phyloP scores from a whole-genome alignment of 2,888 invertebrate species.

The Xestoiulus laeticollis region DNA sequence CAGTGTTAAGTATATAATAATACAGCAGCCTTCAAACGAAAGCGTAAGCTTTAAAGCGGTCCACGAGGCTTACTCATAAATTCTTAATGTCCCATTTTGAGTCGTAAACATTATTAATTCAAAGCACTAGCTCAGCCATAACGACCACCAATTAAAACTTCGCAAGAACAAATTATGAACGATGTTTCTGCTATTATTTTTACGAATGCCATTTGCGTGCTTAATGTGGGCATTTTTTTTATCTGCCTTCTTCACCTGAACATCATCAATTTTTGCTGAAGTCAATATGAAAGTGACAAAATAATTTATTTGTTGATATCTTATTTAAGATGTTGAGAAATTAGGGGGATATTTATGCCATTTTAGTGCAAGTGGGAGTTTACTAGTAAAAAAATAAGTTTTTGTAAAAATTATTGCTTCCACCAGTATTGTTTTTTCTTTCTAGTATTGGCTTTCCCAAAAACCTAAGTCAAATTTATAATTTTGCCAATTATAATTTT shows the following conservation, averaged over 20 bases:
- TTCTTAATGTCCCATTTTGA: slow-evolving; percentile 33
- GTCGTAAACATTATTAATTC: slow-evolving; percentile 37
- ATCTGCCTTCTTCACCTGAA: no score
- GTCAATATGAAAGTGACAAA: not conserved
- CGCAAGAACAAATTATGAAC: slow-evolving; percentile 18
- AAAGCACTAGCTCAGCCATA: slow-evolving; percentile 28
- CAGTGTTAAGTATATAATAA: slow-evolving; percentile 34
- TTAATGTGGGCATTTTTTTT: not conserved
- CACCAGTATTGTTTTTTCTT: no score
- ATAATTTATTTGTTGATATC: no score
- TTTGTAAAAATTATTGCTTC: no score
- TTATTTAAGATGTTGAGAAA: no score
- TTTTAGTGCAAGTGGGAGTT: no score
- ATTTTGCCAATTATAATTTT: no score
- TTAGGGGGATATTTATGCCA: no score
- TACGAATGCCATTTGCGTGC: not conserved
- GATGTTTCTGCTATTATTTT: not conserved
- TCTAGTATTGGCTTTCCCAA: no score
- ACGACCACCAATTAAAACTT: slow-evolving; percentile 37
- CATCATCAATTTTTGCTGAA: not conserved
- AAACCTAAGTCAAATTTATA: no score
- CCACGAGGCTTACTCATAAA: not conserved
- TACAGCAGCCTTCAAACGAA: slow-evolving; percentile 28
- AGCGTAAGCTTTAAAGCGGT: not conserved
- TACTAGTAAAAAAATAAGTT: no score